phyloP scores from a whole-genome alignment of 2,888 invertebrate species.

The Hyalella azteca region DNA sequence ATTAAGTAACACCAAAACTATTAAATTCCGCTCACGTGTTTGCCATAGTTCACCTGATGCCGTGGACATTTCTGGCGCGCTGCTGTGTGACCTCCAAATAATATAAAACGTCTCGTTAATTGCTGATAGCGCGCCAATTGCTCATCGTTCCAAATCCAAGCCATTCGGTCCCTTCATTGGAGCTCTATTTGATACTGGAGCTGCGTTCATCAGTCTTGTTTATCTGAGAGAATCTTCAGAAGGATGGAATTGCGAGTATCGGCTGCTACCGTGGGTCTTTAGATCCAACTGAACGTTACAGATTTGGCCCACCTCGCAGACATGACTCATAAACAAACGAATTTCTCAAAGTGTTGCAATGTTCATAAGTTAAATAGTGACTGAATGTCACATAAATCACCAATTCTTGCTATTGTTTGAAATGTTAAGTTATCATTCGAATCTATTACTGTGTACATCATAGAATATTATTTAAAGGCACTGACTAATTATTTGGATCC shows the following conservation, averaged over 20 bases:
- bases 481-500: no score
- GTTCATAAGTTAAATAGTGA: no score
- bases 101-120: conserved; percentile 8
- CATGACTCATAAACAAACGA: conserved; percentile 3
- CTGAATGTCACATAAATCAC: no score
- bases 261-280: conserved; percentile 9
- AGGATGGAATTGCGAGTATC: conserved; percentile 34
- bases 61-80: not conserved
- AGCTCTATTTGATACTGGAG: not conserved
- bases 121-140: conserved; percentile 10
- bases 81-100: not conserved
- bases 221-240: not conserved
- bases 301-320: conserved; percentile 17
- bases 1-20: no score
- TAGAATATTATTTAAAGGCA: no score
- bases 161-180: conserved; percentile 31
- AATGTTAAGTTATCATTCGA: no score
- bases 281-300: not conserved
- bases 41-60: not conserved
- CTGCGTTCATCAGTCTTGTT: conserved; percentile 28
- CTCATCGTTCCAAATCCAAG: conserved; percentile 27
- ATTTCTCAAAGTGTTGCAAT: not conserved
- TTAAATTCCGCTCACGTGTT: no score
- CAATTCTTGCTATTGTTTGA: no score
- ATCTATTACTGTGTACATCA: no score